phyloP scores from a whole-genome alignment of 2,113 vertebrate species.

The Halcyon malimbica region DNA sequence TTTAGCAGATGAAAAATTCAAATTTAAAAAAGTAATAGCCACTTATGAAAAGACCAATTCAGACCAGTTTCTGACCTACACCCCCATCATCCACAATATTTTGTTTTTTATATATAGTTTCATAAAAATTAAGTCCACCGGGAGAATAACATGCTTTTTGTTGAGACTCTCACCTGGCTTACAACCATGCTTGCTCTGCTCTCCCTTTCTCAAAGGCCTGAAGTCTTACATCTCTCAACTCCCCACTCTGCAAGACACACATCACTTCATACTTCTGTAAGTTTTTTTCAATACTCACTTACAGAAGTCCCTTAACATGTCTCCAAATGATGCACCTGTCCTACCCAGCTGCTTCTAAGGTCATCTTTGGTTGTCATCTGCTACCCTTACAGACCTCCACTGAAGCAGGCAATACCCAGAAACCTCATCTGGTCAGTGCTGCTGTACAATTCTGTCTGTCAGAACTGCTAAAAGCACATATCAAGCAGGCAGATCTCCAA shows the following conservation, averaged over 20 bases:
- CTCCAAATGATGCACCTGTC: background rate
- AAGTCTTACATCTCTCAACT: background rate
- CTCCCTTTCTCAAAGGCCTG: background rate
- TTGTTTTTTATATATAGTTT: background rate
- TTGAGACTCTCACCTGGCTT: background rate
- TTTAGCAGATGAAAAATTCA: slow-evolving; percentile 13
- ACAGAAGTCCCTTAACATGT: background rate
- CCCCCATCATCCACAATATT: background rate
- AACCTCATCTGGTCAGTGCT: background rate
- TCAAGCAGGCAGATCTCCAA: background rate
- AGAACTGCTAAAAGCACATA: background rate
- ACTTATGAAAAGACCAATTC: background rate
- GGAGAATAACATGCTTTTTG: background rate
- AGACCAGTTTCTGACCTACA: background rate
- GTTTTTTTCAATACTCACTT: background rate
- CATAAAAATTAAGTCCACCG: background rate
- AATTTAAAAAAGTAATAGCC: background rate
- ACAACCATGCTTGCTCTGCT: background rate
- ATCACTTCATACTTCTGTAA: background rate
- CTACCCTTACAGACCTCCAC: background rate
- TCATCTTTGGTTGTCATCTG: background rate
- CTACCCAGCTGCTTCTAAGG: background rate
- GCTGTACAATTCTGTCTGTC: background rate
- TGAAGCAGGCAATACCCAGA: background rate
- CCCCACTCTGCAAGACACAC: background rate